phyloP scores from a whole-genome alignment of 2,888 invertebrate genomes.

The Orthonychiurus folsomi region DNA sequence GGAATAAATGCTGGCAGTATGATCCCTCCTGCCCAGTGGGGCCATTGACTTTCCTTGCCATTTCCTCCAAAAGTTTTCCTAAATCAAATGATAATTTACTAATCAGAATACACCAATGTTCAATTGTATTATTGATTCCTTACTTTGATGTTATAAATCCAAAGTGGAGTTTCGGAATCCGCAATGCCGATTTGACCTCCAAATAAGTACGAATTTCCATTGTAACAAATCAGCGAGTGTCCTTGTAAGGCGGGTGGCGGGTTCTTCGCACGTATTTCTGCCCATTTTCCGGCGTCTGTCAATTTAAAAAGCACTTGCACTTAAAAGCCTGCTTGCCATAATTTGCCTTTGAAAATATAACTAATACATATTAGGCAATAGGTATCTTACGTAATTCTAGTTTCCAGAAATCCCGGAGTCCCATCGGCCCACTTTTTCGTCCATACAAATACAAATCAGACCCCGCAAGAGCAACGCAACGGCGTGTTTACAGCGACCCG shows the following conservation, averaged over 20 bases:
- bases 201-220: conserved; percentile 67
- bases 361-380: background rate
- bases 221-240: conserved; percentile 71
- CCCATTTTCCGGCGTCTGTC: conserved; percentile 28
- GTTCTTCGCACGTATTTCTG: conserved; percentile 21
- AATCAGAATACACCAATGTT: too few relatives aligned
- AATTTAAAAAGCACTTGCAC: conserved; percentile 1
- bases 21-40: too few relatives aligned
- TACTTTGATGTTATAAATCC: conserved; percentile 71
- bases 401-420: conserved; percentile 77
- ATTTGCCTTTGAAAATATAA: too few relatives aligned
- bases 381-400: conserved; percentile 64
- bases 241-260: conserved; percentile 74
- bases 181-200: conserved; percentile 76
- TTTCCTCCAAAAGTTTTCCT: too few relatives aligned
- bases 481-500: conserved; percentile 72
- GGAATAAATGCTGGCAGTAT: too few relatives aligned
- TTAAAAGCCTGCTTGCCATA: too few relatives aligned
- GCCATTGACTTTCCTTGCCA: too few relatives aligned
- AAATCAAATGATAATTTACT: too few relatives aligned
- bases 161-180: conserved; percentile 63
- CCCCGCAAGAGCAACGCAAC: conserved; percentile 64
- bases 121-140: conserved; percentile 20
- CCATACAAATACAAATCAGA: conserved; percentile 73
- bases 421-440: conserved; percentile 46